Conservation (phyloP, 2,888 invertebrate species). For the Andricus curvator region DNA sequence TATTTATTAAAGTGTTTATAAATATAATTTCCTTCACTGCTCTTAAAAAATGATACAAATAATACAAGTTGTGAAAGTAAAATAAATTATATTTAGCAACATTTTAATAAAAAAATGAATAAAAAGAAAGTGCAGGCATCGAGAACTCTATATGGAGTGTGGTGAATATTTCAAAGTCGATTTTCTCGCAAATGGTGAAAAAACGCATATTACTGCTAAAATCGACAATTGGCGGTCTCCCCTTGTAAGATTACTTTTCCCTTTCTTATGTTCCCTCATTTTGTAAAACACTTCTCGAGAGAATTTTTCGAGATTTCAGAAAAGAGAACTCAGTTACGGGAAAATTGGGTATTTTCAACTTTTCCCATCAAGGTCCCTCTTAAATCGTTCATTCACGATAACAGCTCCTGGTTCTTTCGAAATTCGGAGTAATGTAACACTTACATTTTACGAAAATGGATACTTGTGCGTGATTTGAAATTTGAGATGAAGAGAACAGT, state of each 20-base stretch:
- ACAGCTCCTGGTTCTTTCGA: conserved; percentile 5
- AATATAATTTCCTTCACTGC: too few relatives aligned
- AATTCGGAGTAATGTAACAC: conserved; percentile 5
- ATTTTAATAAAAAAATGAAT: too few relatives aligned
- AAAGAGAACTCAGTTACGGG: neutral
- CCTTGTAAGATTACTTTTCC: conserved; percentile 5
- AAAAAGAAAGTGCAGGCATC: too few relatives aligned
- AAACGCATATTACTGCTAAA: too few relatives aligned
- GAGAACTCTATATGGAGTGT: too few relatives aligned
- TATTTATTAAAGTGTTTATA: too few relatives aligned
- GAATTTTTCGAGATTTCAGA: neutral
- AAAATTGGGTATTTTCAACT: conserved; percentile 21
- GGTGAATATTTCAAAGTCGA: too few relatives aligned
- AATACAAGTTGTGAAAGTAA: too few relatives aligned
- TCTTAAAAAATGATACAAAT: too few relatives aligned
- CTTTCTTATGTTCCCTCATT: conserved; percentile 42
- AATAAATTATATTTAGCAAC: too few relatives aligned
- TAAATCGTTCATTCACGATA: neutral
- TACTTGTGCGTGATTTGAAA: conserved; percentile 38
- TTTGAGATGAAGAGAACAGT: neutral
- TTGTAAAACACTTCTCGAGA: conserved; percentile 2
- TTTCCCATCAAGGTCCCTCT: neutral
- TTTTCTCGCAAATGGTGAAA: too few relatives aligned
- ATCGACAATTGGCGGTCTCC: too few relatives aligned
- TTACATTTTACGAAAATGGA: conserved; percentile 26